phyloP scores from a whole-genome alignment of 2,113 vertebrate genomes.

The Oceanites oceanicus region DNA sequence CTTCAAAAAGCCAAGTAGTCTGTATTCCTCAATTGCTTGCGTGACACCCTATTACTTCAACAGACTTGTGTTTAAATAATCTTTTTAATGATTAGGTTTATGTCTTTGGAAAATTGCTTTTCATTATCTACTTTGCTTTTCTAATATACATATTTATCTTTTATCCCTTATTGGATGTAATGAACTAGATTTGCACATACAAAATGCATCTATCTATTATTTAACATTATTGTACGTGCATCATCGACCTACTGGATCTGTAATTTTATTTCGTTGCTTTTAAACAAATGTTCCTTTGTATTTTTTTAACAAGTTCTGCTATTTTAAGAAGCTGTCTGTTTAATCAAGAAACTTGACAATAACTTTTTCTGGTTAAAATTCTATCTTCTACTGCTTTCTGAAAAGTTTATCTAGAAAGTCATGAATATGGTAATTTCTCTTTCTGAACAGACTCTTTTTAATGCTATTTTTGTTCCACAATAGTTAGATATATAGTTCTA shows the following conservation, averaged over 20 bases:
- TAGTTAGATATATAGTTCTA: slow-evolving; percentile 27
- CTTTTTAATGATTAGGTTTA: not conserved
- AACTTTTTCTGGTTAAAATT: slow-evolving; percentile 3
- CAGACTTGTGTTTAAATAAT: not conserved
- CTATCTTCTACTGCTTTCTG: not conserved
- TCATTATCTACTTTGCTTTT: not conserved
- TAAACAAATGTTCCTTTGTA: not conserved
- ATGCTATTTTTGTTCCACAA: slow-evolving; percentile 2
- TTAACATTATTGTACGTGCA: not conserved
- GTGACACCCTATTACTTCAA: not conserved
- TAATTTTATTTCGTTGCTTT: not conserved
- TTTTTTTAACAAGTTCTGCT: not conserved
- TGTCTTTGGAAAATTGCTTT: not conserved
- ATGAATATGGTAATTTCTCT: slow-evolving; percentile 53
- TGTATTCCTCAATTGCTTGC: not conserved
- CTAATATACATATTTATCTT: not conserved
- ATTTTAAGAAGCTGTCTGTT: not conserved
- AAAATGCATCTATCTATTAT: not conserved
- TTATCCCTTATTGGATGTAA: not conserved
- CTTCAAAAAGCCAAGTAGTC: not conserved
- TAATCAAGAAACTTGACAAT: not conserved
- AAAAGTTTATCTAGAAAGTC: slow-evolving; percentile 9
- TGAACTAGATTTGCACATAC: not conserved
- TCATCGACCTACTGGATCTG: not conserved
- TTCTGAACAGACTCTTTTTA: not conserved